Evolutionary conservation across 2,888 invertebrate species (phyloP), one percentile per base, ranked within the genome.

Genomic region (Melanargia galathea): DNA sequence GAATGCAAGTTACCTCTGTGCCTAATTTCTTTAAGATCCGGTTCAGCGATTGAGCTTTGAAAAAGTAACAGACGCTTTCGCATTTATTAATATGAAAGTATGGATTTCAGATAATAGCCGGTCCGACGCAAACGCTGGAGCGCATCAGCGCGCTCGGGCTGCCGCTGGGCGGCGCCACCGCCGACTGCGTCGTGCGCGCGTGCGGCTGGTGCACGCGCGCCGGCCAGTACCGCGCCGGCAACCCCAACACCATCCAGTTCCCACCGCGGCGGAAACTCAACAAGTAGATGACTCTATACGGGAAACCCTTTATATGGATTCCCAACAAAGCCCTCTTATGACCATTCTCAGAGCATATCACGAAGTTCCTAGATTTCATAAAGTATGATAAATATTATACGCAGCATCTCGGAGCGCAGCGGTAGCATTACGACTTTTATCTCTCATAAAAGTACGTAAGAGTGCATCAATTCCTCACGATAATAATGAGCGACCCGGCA

Each of bases 121-220:
- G 91, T 0, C 90, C 90, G 0, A 70, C 82, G 1, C 84, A 84
- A 65, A 75, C 82, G 0, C 70, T 91, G 62, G 90, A 90, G 70
- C 83, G 90, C 1, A 88, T 91, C 73, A 90, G 90, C 64, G 91
- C 90, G 0, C 73, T 87, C 52, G 91, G 91, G 0, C 77, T 87
- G 54, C 89, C 90, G 0, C 82, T 88, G 2, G 91, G 91, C 64
- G 83, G 82, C 57, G 79, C 89, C 18, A 77, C 77, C 1, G 73
- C 80, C 0, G 85, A 87, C 75, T 81, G 82, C 72, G 72, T 84
- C 13, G 77, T 90, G 61, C 74, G 78, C 7, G 65, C 72, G 43
- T 86, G 87, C 67, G 89, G 88, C 22, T 84, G 78, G 80, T 82
- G 67, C 78, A 79, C 80, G 1, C 82, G 85, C 63, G 8, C 65